Conservation (phyloP, 2,797 vertebrate genomes). For the Trematomus bernacchii region DNA sequence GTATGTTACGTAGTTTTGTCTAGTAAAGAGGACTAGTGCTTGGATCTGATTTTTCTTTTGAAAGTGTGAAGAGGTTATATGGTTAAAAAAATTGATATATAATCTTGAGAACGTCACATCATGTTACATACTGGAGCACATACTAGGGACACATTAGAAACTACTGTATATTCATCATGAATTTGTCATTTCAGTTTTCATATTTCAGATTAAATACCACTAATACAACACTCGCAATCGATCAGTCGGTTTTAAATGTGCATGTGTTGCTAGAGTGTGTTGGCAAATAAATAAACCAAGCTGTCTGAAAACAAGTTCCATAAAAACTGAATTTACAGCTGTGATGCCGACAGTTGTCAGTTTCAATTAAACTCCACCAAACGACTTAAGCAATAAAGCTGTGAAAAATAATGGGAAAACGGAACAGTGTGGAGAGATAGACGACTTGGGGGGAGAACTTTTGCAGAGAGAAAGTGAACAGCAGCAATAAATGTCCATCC, state of each 20-base stretch:
- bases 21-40: not conserved
- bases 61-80: not conserved
- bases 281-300: slow-evolving; percentile 8
- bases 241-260: not conserved
- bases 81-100: too few relatives aligned
- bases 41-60: not conserved
- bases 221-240: not conserved
- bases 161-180: not conserved
- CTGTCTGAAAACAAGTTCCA: slow-evolving; percentile 20
- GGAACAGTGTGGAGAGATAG: slow-evolving; percentile 45
- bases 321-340: slow-evolving; percentile 45
- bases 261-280: not conserved
- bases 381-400: slow-evolving; percentile 55
- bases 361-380: slow-evolving; percentile 43
- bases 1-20: not conserved
- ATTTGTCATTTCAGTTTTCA: not conserved
- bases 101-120: too few relatives aligned
- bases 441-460: slow-evolving; percentile 55
- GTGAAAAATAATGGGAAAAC: slow-evolving; percentile 48
- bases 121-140: not conserved
- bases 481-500: slow-evolving; percentile 63
- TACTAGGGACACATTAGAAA: not conserved
- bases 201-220: slow-evolving; percentile 4
- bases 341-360: slow-evolving; percentile 58
- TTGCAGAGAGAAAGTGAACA: slow-evolving; percentile 51